These are phyloP conservation scores for Leptoteleia sp. DNA, from an alignment of 1,140 invertebrate species.

Conservation along the genomic window DNA sequence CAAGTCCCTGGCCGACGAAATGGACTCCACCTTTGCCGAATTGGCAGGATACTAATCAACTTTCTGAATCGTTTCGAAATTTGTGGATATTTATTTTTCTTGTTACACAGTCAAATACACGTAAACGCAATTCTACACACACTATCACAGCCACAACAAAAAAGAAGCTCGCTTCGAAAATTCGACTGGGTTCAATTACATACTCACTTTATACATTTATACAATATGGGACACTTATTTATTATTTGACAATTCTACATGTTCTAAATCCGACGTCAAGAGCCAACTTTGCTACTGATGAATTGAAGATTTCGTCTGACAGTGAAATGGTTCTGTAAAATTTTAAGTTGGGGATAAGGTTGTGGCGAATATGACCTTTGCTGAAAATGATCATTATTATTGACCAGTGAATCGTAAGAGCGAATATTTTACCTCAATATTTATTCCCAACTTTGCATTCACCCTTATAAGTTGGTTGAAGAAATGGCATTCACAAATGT, in stretches of 20 bases:
- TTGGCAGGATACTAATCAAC: constrained; percentile 89
- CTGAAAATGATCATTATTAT: background rate
- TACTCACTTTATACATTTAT: constrained; percentile 55
- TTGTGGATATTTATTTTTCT: constrained; percentile 58
- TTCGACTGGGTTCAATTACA: constrained; percentile 35
- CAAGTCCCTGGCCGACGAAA: constrained; percentile 97
- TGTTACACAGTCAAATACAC: constrained; percentile 49
- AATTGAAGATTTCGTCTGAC: constrained; percentile 10
- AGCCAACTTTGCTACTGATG: constrained; percentile 5
- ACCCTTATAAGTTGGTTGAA: constrained; percentile 41
- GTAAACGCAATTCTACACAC: constrained; percentile 32
- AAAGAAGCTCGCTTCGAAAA: constrained; percentile 25
- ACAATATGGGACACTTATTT: constrained; percentile 46
- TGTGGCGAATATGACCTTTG: constrained; percentile 25
- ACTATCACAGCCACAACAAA: constrained; percentile 32
- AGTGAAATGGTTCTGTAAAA: constrained; percentile 7
- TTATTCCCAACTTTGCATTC: constrained; percentile 37
- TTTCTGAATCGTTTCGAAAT: constrained; percentile 32
- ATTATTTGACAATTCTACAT: constrained; percentile 26
- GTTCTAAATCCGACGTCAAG: constrained; percentile 11
- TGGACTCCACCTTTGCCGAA: constrained; percentile 96
- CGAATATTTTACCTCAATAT: constrained; percentile 20
- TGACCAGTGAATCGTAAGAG: background rate
- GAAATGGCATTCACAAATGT: constrained; percentile 55
- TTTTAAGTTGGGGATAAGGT: constrained; percentile 11